These are phyloP conservation scores for Microctonus brassicae DNA, from an alignment of 2,888 invertebrate species.

Conservation along the genomic window DNA sequence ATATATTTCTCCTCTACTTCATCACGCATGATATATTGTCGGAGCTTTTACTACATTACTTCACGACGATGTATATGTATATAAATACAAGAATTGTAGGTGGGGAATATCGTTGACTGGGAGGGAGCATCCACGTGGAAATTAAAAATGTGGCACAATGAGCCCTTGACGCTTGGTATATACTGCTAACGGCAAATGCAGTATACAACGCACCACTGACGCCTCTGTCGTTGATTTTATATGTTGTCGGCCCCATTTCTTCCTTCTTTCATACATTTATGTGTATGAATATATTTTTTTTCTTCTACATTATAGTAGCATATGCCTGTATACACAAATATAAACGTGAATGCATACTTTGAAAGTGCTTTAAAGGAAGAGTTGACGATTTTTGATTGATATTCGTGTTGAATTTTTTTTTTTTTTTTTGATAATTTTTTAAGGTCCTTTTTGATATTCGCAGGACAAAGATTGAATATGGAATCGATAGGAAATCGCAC, in stretches of 20 bases:
- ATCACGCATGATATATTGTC: constrained; percentile 57
- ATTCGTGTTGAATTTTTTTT: too few relatives aligned
- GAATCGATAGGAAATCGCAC: too few relatives aligned
- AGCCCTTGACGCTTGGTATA: constrained; percentile 32
- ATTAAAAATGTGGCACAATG: constrained; percentile 45
- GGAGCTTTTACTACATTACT: constrained; percentile 46
- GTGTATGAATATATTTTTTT: too few relatives aligned
- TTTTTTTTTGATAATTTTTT: too few relatives aligned
- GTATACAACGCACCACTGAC: neutral
- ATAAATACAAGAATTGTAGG: constrained; percentile 29
- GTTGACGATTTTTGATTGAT: too few relatives aligned
- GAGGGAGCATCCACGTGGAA: constrained; percentile 63
- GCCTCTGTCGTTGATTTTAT: neutral
- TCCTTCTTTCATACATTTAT: neutral
- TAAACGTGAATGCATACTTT: too few relatives aligned
- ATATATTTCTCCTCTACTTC: constrained; percentile 43
- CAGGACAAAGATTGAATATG: too few relatives aligned
- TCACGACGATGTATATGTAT: constrained; percentile 3
- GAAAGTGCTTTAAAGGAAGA: too few relatives aligned
- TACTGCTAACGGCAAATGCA: constrained; percentile 22
- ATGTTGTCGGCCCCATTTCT: too few relatives aligned
- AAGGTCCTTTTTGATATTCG: too few relatives aligned
- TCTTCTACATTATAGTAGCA: too few relatives aligned
- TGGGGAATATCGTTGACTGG: constrained; percentile 44
- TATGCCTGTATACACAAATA: too few relatives aligned